phyloP scores from a whole-genome alignment of 2,888 invertebrate genomes.

The Bembecia ichneumoniformis region DNA sequence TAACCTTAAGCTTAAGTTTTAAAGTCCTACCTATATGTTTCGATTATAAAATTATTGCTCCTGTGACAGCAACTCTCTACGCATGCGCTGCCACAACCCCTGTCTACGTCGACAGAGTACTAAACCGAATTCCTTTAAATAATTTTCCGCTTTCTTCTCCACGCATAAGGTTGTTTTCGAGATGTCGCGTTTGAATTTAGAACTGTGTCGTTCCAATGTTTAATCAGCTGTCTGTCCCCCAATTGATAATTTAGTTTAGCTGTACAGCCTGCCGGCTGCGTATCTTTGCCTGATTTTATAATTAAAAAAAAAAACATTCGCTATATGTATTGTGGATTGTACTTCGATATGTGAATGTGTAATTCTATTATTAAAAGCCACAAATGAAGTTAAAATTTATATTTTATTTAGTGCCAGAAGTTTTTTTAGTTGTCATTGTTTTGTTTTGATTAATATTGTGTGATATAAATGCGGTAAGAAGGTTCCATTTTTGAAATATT shows the following conservation, averaged over 20 bases:
- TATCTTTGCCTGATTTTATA: constrained; percentile 27
- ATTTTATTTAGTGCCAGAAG: too few relatives aligned
- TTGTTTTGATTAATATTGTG: too few relatives aligned
- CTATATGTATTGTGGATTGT: not conserved
- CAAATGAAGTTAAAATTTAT: too few relatives aligned
- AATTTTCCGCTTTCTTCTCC: constrained; percentile 34
- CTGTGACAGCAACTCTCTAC: constrained; percentile 19
- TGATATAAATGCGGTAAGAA: too few relatives aligned
- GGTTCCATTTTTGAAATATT: too few relatives aligned
- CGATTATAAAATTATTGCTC: not conserved
- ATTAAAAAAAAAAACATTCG: not conserved
- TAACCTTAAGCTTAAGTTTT: not conserved
- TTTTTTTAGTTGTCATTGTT: too few relatives aligned
- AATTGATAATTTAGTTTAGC: constrained; percentile 64
- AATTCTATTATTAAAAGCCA: not conserved
- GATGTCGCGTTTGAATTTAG: constrained; percentile 22
- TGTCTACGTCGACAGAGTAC: constrained; percentile 35
- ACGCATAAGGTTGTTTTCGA: constrained; percentile 41
- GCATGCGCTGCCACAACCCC: constrained; percentile 51
- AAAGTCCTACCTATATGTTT: not conserved
- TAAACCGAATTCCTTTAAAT: constrained; percentile 18
- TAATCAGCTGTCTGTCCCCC: constrained; percentile 64
- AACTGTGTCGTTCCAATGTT: constrained; percentile 45
- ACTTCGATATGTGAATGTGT: not conserved
- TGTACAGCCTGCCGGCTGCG: constrained; percentile 39